These are phyloP conservation scores for Anas georgica DNA, from an alignment of 2,797 vertebrate species.

Conservation along the genomic window DNA sequence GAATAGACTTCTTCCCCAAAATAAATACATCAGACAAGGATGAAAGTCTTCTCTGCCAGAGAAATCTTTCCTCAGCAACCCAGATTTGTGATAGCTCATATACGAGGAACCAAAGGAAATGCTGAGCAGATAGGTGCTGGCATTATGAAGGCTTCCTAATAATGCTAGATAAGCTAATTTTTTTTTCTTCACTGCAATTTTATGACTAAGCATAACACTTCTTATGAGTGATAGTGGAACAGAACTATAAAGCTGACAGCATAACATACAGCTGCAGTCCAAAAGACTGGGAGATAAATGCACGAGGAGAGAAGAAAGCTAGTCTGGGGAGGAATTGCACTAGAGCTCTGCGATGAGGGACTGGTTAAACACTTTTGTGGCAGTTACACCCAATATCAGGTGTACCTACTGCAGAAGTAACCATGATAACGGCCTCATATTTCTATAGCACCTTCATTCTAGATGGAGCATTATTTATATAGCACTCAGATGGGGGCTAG, in stretches of 20 bases:
- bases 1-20: neutral
- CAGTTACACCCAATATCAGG: neutral
- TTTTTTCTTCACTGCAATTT: slow-evolving; percentile 43
- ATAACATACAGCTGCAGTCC: neutral
- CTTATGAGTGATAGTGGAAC: slow-evolving; percentile 23
- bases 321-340: neutral
- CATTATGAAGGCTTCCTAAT: neutral
- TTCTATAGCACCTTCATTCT: neutral
- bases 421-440: neutral
- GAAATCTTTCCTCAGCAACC: neutral
- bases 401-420: neutral
- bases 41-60: neutral
- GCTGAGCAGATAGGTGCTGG: neutral
- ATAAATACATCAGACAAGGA: neutral
- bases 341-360: neutral
- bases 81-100: neutral
- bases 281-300: slow-evolving; percentile 24
- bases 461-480: slow-evolving; percentile 18
- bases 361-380: neutral
- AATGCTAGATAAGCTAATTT: neutral
- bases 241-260: slow-evolving; percentile 16
- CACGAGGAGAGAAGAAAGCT: neutral
- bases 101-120: neutral
- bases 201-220: slow-evolving; percentile 40
- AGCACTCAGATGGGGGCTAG: neutral